Evolutionary conservation across 92 coral and sea anemone genomes (phyloP).

Genomic region (Scolanthus callimorphus): DNA sequence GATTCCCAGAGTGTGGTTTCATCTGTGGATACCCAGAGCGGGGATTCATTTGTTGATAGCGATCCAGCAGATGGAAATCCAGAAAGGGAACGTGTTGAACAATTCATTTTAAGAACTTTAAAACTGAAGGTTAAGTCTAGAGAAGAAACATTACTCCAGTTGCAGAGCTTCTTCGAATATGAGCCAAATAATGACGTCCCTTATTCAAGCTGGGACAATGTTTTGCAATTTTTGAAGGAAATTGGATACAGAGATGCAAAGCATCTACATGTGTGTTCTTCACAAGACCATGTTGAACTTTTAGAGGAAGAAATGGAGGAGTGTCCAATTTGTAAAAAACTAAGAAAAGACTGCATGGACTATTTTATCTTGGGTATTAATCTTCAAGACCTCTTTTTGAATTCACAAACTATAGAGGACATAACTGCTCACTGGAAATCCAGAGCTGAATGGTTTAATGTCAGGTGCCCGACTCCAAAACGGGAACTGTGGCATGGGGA

Average conservation of each 20-base stretch:
- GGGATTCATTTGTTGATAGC: too few relatives aligned
- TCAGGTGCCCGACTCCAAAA: background rate
- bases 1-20: too few relatives aligned
- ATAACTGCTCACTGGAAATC: constrained; percentile 31
- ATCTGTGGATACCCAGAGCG: too few relatives aligned
- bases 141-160: constrained; percentile 32
- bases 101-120: constrained; percentile 44
- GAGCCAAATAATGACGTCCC: constrained; percentile 36
- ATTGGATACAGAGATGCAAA: constrained; percentile 42
- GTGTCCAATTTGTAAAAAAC: constrained; percentile 14
- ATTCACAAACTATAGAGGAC: background rate
- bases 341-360: constrained; percentile 19
- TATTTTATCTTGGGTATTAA: constrained; percentile 27
- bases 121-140: constrained; percentile 37
- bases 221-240: constrained; percentile 18
- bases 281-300: constrained; percentile 22
- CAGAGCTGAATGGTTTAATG: constrained; percentile 22
- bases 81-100: constrained; percentile 9
- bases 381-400: constrained; percentile 11
- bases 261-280: constrained; percentile 35
- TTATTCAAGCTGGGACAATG: constrained; percentile 23
- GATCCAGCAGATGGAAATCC: constrained; percentile 18
- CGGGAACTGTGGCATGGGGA: constrained; percentile 22
- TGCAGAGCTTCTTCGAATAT: constrained; percentile 31
- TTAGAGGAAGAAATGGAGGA: constrained; percentile 8